Evolutionary conservation across 2,113 vertebrate species (phyloP), one percentile per base, ranked within the genome.

Genomic region (Phalacrocorax aristotelis): DNA sequence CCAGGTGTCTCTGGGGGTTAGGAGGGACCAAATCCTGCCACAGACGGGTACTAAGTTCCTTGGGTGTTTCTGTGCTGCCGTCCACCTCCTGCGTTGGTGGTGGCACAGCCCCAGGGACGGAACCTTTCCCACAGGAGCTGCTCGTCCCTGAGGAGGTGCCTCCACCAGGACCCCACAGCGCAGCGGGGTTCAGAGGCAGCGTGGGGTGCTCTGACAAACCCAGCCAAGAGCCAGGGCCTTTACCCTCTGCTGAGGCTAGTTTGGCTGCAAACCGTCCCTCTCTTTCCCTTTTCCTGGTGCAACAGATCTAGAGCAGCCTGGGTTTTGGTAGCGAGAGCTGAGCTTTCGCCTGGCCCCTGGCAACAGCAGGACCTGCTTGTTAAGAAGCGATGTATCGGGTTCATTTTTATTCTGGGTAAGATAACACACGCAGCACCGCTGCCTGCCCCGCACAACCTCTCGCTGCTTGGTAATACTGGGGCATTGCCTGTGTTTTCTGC

Each of bases 111-210:
- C 23, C 16, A 5, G 49, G 66, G 36, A 23, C 1, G 1, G 25
- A 72, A 51, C 40, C 80, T 77, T 0, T 7, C 93, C 92, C 91
- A 49, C 17, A 86, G 66, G 48, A 97, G 95, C 16, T 97, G 86
- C 87, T 95, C 70, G 30, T 97, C 60, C 8, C 38, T 80, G 46
- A 22, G 79, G 34, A 96, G 82, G 5, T 42, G 52, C 12, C 70
- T 90, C 17, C 88, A 51, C 94, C 51, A 70, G 20, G 77, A 19
- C 79, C 97, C 61, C 83, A 9, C 16, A 9, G 29, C 83, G 46
- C 34, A 65, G 10, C 1, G 3, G 54, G 26, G 1, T 23, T 72
- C 2, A 10, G 75, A 64, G 27, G 27, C 54, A 60, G 55, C 40
- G n/a, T 46, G 49, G 27, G 57, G 5, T 74, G 65, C 42, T 87